Base-by-base conservation (phyloP, 1,140 invertebrate genomes). In the Zaprionus nigranus region DNA sequence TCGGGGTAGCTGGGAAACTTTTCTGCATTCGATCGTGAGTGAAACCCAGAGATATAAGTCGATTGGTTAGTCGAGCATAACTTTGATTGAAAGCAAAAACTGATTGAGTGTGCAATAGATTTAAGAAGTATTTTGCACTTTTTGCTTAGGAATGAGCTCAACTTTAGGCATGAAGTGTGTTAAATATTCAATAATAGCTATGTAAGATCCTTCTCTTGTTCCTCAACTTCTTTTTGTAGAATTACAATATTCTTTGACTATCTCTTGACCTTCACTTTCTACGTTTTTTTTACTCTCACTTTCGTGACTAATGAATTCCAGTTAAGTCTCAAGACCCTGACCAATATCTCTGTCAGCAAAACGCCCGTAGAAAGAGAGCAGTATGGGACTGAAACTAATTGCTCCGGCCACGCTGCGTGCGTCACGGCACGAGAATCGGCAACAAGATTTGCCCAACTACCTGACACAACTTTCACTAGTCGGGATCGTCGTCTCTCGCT, bases 391-490 rank as follows among this genome's bases (percentile, higher is more conserved):
- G 17, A 22, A 68, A 49, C 49, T 62, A 70, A 75, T 65, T 65
- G 56, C 40, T 17, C 24, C 34, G 59, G 59, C 20, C 54, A 9
- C 20, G 73, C 60, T 75, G 73, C 54, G 34, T 75, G 72, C 28
- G 57, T 40, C 64, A 67, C 63, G 71, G 57, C 63, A 74, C 65
- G 40, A 69, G 72, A 68, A 46, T 62, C 24, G 34, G 43, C 58
- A 26, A 63, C 49, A 59, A 67, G 43, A 66, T 73, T 67, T 73
- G 36, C 51, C 30, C 46, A 61, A 60, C 67, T 86, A 86, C 83
- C 83, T 86, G 83, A 64, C 40, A 59, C 46, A 71, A 86, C 82
- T 82, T 85, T 82, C 82, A 60, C 79, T 60, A 26, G 38, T 17
- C 12, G 28, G 36, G 13, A 26, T 5, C 40, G 49, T 28, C 36